Percentiles rank a stretch among this genome's conserved stretches.
phyloP scores from a whole-genome alignment of 53 echinoderm and acorn worm species.

The Zoroaster sp. region DNA sequence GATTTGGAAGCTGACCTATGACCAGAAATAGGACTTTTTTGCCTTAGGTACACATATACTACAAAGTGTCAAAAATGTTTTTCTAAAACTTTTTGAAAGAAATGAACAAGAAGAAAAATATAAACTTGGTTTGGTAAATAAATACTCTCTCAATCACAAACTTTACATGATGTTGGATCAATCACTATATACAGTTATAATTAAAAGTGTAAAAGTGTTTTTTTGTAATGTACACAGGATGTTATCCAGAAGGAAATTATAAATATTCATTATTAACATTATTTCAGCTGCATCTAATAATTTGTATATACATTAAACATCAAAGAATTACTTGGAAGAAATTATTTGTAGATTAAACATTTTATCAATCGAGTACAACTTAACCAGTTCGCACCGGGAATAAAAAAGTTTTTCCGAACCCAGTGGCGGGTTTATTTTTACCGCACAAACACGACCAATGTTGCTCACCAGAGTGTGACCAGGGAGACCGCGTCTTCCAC shows the following conservation, averaged over 20 bases:
- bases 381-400: too few species aligned
- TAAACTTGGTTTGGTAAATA: conserved; percentile 36
- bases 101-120: conserved; percentile 33
- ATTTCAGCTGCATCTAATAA: conserved; percentile 44
- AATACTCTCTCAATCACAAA: not conserved
- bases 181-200: conserved; percentile 2
- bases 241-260: not conserved
- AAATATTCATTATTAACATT: conserved; percentile 1
- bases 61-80: not conserved
- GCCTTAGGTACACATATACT: not conserved
- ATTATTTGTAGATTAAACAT: too few species aligned
- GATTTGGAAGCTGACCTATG: too few species aligned
- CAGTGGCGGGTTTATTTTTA: too few species aligned
- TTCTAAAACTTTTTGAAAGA: conserved; percentile 8
- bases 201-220: not conserved
- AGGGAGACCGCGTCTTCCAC: too few species aligned
- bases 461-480: too few species aligned
- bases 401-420: too few species aligned
- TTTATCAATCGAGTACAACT: too few species aligned
- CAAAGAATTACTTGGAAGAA: not conserved
- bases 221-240: not conserved
- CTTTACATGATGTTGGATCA: conserved; percentile 19
- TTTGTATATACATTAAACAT: not conserved
- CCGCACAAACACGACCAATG: too few species aligned
- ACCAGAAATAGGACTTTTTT: too few species aligned